Conservation (phyloP, 2,113 vertebrate genomes). For the Nestor notabilis region DNA sequence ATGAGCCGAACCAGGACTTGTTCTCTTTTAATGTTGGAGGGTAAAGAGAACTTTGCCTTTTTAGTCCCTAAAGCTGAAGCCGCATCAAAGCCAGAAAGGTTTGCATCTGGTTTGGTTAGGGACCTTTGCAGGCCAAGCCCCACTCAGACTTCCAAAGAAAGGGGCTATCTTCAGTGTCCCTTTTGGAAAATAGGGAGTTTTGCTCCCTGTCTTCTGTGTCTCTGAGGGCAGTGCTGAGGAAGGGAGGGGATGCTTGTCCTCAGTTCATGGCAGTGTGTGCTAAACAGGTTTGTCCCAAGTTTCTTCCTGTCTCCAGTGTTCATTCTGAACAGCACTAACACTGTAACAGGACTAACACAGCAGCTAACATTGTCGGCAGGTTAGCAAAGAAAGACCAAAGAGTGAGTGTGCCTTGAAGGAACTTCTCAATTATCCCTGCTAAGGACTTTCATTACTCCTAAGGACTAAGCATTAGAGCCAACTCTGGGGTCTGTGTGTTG, state of each 20-base stretch:
- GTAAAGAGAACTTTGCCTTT: not conserved
- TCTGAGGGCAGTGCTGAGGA: not conserved
- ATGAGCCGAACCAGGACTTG: not conserved
- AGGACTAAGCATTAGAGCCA: not conserved
- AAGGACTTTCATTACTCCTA: not conserved
- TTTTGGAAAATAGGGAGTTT: not conserved
- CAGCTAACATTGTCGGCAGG: not conserved
- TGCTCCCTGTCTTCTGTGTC: not conserved
- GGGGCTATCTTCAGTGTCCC: fast-evolving
- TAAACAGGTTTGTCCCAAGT: not conserved
- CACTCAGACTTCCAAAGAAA: not conserved
- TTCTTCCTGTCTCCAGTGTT: not conserved
- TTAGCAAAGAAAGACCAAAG: not conserved
- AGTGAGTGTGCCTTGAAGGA: not conserved
- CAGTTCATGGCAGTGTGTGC: not conserved
- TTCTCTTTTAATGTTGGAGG: not conserved
- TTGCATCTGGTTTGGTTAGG: not conserved
- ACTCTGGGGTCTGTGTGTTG: not conserved
- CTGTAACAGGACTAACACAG: not conserved
- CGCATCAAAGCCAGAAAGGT: not conserved
- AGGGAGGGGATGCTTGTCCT: not conserved
- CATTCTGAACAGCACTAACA: not conserved
- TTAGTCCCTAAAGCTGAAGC: not conserved
- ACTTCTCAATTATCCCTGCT: fast-evolving
- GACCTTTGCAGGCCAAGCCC: not conserved